These are phyloP conservation scores for Sapayoa aenigma DNA, from an alignment of 2,113 vertebrate genomes.

Conservation along the genomic window DNA sequence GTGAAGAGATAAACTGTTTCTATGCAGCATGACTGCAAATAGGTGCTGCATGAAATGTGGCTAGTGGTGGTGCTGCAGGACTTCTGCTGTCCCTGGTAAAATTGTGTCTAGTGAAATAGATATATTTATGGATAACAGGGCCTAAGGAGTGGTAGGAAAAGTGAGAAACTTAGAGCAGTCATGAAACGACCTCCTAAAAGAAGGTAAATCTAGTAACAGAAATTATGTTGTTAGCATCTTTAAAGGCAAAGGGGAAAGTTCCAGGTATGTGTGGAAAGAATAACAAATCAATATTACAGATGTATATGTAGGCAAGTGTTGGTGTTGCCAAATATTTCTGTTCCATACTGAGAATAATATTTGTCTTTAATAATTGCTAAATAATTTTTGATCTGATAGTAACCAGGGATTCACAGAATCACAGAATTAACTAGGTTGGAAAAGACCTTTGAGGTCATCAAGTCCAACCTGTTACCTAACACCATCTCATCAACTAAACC, in stretches of 20 bases:
- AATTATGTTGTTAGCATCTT: not conserved
- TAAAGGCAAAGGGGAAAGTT: not conserved
- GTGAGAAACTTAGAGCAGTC: not conserved
- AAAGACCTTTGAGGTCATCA: too few species aligned
- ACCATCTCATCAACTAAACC: too few species aligned
- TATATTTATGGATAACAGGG: not conserved
- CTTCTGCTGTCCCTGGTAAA: not conserved
- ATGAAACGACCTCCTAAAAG: not conserved
- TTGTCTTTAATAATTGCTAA: not conserved
- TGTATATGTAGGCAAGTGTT: not conserved
- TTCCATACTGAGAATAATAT: not conserved
- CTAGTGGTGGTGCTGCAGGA: constrained; percentile 47
- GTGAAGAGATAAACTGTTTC: not conserved
- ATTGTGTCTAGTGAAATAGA: not conserved
- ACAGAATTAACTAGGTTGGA: too few species aligned
- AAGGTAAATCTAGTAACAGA: not conserved
- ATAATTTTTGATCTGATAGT: not conserved
- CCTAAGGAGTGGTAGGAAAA: not conserved
- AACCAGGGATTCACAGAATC: too few species aligned
- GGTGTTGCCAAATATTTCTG: not conserved
- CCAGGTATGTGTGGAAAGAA: not conserved
- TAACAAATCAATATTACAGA: not conserved
- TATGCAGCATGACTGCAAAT: not conserved
- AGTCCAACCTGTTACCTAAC: too few species aligned
- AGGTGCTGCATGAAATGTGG: not conserved